phyloP scores from a whole-genome alignment of 2,797 vertebrate species.

The Margarornis squamiger region DNA sequence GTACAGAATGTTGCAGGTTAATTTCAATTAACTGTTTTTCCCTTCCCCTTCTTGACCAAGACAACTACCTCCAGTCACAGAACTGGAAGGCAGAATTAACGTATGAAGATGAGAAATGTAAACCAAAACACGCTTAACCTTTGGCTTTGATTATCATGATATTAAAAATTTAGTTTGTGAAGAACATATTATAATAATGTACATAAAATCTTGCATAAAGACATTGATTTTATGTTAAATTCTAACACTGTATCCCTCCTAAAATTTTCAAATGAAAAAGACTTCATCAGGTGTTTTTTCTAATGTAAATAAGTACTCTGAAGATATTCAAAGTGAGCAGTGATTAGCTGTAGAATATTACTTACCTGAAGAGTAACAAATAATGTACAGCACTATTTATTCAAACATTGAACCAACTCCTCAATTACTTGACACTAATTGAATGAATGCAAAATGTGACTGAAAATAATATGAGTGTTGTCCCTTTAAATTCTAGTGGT shows the following conservation, averaged over 20 bases:
- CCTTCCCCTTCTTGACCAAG: background rate
- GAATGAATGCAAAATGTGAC: background rate
- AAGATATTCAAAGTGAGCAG: background rate
- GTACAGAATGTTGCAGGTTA: conserved; percentile 5
- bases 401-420: background rate
- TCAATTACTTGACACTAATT: background rate
- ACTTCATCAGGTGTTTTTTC: background rate
- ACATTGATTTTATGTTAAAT: background rate
- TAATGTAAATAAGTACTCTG: background rate
- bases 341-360: background rate
- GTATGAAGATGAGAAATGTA: background rate
- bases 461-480: background rate
- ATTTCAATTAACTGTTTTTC: background rate
- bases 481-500: conserved; percentile 48
- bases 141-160: background rate
- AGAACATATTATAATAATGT: background rate
- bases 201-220: background rate
- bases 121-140: background rate
- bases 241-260: background rate
- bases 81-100: background rate
- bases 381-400: background rate
- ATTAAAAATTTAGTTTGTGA: background rate
- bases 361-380: background rate
- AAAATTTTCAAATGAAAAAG: background rate
- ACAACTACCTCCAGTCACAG: background rate